Evolutionary conservation across 2,797 vertebrate species (phyloP).

Genomic region (Erithacus rubecula): DNA sequence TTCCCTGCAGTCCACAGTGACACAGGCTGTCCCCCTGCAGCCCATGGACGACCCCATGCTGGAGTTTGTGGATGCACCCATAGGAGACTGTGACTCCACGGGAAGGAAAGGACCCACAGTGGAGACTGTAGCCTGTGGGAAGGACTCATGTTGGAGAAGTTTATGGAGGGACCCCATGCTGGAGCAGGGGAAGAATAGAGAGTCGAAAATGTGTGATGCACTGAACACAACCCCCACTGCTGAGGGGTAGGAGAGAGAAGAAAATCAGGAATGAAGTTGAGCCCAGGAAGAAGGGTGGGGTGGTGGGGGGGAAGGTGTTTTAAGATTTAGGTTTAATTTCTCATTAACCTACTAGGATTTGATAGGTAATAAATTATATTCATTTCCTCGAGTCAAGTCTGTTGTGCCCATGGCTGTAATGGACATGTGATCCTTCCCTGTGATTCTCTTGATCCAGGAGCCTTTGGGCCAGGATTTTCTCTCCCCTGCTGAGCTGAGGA

Average conservation of each 20-base stretch:
- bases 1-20: not conserved
- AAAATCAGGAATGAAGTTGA: not conserved
- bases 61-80: rapidly evolving
- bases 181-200: not conserved
- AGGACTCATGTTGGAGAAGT: not conserved
- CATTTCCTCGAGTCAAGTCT: rapidly evolving
- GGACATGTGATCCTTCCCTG: rapidly evolving
- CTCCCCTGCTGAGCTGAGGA: not conserved
- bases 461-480: not conserved
- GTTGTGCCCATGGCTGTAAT: not conserved
- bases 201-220: not conserved
- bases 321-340: not conserved
- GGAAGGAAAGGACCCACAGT: not conserved
- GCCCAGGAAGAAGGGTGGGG: not conserved
- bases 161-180: not conserved
- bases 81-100: not conserved
- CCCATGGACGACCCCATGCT: not conserved
- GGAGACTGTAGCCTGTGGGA: not conserved
- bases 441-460: not conserved
- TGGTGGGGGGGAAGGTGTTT: not conserved
- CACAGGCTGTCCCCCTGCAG: not conserved
- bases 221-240: rapidly evolving
- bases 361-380: not conserved
- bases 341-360: not conserved
- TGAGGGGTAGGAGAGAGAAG: not conserved